These are phyloP conservation scores for Lipophrys pholis DNA, from an alignment of 2,113 vertebrate species.

Conservation along the genomic window DNA sequence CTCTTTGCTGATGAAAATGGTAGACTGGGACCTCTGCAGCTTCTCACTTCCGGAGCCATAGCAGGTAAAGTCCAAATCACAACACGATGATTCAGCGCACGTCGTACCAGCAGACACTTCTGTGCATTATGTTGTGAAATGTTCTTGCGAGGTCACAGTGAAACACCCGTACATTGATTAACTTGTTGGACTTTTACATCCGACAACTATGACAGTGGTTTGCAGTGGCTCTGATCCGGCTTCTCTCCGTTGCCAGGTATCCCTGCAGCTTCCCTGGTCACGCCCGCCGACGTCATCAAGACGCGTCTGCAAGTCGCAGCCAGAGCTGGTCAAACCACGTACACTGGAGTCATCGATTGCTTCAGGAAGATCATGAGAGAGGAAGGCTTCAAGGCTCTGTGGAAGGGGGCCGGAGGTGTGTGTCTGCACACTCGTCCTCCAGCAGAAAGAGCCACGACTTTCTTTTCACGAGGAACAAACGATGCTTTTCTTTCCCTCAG, in stretches of 20 bases:
- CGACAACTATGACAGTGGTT: background rate
- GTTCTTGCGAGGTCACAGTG: too few relatives aligned
- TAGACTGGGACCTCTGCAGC: constrained; percentile 90
- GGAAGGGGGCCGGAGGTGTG: constrained; percentile 97
- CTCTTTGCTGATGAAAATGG: constrained; percentile 92
- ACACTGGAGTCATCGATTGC: constrained; percentile 93
- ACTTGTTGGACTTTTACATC: too few relatives aligned
- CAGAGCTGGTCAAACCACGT: constrained; percentile 95
- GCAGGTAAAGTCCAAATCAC: constrained; percentile 86
- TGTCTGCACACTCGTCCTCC: background rate
- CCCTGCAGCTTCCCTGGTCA: constrained; percentile 97
- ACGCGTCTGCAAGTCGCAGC: constrained; percentile 98
- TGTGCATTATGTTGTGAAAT: too few relatives aligned
- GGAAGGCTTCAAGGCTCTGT: constrained; percentile 93
- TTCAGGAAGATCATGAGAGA: constrained; percentile 94
- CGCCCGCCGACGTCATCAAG: constrained; percentile 98
- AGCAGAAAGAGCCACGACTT: background rate
- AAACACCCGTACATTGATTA: too few relatives aligned
- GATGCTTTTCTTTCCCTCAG: constrained; percentile 70
- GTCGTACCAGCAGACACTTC: too few relatives aligned
- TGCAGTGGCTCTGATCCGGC: background rate
- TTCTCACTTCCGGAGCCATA: constrained; percentile 94
- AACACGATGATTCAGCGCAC: too few relatives aligned
- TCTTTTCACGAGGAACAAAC: background rate
- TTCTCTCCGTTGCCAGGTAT: constrained; percentile 83